Conservation (phyloP, 2,113 vertebrate genomes). For the Eudyptes chrysolophus region DNA sequence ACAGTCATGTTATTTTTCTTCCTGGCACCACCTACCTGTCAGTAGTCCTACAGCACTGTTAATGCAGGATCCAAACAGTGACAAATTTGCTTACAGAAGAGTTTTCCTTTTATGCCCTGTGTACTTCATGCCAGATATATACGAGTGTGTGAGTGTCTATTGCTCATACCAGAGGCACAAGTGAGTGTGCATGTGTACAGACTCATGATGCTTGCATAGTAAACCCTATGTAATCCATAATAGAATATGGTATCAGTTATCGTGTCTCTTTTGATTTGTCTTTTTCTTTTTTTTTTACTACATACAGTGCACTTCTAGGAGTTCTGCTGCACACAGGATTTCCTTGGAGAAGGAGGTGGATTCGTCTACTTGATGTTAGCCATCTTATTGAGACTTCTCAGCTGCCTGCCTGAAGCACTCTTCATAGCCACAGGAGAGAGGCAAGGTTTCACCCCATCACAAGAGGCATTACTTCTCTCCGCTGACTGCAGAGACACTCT, state of each 20-base stretch:
- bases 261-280: neutral
- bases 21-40: neutral
- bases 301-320: neutral
- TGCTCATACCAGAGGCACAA: neutral
- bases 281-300: neutral
- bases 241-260: neutral
- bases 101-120: neutral
- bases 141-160: neutral
- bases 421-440: neutral
- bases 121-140: neutral
- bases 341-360: neutral
- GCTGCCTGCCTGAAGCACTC: neutral
- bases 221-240: neutral
- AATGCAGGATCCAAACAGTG: neutral
- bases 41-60: neutral
- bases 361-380: fast-evolving
- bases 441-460: neutral
- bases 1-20: neutral
- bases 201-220: neutral
- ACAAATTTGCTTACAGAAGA: neutral
- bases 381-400: neutral
- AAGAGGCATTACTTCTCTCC: neutral
- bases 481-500: neutral
- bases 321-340: neutral
- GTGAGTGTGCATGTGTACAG: neutral